phyloP scores from a whole-genome alignment of 1,140 invertebrate genomes.

The Yoshiicerus persimilis region DNA sequence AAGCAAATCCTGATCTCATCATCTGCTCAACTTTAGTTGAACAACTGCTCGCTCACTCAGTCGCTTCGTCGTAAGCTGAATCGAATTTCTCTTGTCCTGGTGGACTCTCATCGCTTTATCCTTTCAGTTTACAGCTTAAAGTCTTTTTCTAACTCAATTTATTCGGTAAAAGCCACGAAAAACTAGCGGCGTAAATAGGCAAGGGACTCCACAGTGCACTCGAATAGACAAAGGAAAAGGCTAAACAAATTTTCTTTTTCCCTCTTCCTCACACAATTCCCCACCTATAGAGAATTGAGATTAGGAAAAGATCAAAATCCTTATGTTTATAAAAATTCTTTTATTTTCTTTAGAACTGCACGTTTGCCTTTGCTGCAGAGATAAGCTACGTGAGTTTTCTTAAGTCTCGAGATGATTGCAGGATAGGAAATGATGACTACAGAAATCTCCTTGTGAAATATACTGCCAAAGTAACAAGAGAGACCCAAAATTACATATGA shows the following conservation, averaged over 20 bases:
- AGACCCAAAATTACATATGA: not conserved
- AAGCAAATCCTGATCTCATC: slow-evolving; percentile 2
- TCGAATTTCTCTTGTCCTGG: not conserved
- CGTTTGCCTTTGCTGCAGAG: not conserved
- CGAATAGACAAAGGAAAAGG: not conserved
- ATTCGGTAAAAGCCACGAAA: slow-evolving; percentile 11
- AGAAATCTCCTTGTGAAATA: not conserved
- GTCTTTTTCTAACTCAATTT: slow-evolving; percentile 21
- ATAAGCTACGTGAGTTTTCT: not conserved
- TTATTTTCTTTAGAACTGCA: not conserved
- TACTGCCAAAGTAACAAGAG: not conserved
- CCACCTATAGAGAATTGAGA: slow-evolving; percentile 11
- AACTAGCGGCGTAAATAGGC: not conserved
- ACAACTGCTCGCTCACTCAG: not conserved
- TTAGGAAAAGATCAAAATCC: not conserved
- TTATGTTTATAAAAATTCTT: slow-evolving; percentile 22
- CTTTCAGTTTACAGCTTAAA: slow-evolving; percentile 20
- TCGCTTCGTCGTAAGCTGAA: not conserved
- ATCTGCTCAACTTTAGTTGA: not conserved
- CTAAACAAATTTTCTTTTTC: slow-evolving; percentile 12
- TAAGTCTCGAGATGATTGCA: slow-evolving; percentile 2
- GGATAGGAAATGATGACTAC: slow-evolving; percentile 2
- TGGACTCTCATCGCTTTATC: slow-evolving; percentile 2
- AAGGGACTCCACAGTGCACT: not conserved
- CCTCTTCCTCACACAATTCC: not conserved